Evolutionary conservation across 2,888 invertebrate genomes (phyloP).

Genomic region (Lepidonotus clava): DNA sequence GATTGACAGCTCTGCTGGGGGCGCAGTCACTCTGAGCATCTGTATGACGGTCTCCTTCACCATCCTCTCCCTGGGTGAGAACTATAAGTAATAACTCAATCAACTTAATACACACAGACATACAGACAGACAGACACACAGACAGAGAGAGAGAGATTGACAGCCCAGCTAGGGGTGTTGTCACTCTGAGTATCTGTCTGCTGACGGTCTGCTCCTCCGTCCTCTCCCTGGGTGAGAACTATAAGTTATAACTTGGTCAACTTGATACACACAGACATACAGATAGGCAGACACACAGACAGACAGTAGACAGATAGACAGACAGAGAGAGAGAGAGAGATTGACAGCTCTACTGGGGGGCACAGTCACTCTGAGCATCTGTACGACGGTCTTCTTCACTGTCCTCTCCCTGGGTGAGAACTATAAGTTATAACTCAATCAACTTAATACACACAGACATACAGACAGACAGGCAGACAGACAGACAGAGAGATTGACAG

Average conservation of each 20-base stretch:
- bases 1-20: neutral
- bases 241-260: too few relatives aligned
- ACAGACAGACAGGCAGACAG: too few relatives aligned
- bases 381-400: neutral
- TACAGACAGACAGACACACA: too few relatives aligned
- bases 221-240: neutral
- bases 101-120: too few relatives aligned
- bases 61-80: neutral
- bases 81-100: too few relatives aligned
- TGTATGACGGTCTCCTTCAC: neutral
- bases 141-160: neutral
- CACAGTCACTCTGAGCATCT: neutral
- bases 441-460: too few relatives aligned
- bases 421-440: too few relatives aligned
- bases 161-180: neutral
- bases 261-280: too few relatives aligned
- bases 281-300: too few relatives aligned
- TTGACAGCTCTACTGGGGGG: neutral
- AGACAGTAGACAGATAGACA: too few relatives aligned
- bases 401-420: neutral
- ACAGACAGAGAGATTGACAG: neutral
- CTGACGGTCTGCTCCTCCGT: neutral
- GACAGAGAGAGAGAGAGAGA: neutral
- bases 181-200: neutral
- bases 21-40: neutral